Evolutionary conservation across 2,797 vertebrate species (phyloP), one percentile per base, ranked within the genome.

Genomic region (Malurus leucopterus): DNA sequence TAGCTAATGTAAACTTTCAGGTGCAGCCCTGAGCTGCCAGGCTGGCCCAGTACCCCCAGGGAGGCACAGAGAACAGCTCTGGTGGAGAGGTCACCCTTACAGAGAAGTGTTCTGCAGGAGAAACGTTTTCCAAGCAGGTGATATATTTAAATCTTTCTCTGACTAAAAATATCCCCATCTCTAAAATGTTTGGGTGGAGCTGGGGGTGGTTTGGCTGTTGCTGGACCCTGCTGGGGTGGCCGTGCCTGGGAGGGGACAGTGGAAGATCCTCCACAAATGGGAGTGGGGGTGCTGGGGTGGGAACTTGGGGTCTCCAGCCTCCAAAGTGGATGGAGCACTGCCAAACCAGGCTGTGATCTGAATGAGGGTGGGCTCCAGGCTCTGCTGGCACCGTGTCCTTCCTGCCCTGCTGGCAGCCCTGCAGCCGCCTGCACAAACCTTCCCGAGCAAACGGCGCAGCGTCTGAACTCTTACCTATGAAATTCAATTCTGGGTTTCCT

Each of bases 401-500:
- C 46, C 68, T 50, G n/a, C 15, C 58, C 36, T 0, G 0, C 57
- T 38, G 79, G 81, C 65, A 24, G 74, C 59, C 2, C 0, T 0
- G n/a, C 43, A 71, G 8, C 76, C 62, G 76, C 55, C 59, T n/a
- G 71, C 57, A 8, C 71, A 29, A 67, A 79, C 43, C 79, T 61
- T 68, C 65, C 79, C 46, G 64, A 44, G 55, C 47, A 70, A 79
- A 76, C 4, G 79, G 71, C 81, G 7, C 86, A 78, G 22, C 26
- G 1, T 17, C 90, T 70, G 80, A 86, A 54, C 74, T 81, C 80
- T 58, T 84, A 14, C 71, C 84, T 51, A 21, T 32, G 72, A 92
- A 95, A 91, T 90, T 79, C 51, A 83, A 85, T 91, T 93, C 88
- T 77, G 90, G 51, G 27, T 88, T 91, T 95, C 92, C 92, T 91